phyloP scores from a whole-genome alignment of 2,888 invertebrate genomes.

The Ypsolopha sequella region DNA sequence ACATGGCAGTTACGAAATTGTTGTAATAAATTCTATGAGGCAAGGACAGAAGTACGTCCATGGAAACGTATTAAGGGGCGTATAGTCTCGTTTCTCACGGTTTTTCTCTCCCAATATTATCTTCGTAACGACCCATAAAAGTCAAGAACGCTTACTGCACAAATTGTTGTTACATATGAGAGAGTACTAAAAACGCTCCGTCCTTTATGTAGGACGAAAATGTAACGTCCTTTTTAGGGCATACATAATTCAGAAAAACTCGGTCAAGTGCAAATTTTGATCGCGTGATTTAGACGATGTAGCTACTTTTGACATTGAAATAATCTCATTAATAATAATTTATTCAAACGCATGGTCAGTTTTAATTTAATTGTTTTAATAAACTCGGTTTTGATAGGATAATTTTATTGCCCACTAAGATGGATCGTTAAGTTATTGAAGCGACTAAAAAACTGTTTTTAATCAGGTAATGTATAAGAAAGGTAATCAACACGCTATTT shows the following conservation, averaged over 20 bases:
- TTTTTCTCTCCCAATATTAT: conserved; percentile 35
- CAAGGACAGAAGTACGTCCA: conserved; percentile 13
- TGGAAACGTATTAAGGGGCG: conserved; percentile 20
- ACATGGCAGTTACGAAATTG: neutral
- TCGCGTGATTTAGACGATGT: no score
- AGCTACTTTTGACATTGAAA: no score
- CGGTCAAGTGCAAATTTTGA: no score
- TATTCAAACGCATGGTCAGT: no score
- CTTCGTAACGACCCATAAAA: conserved; percentile 49
- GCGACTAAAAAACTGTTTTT: no score
- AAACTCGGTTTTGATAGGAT: no score
- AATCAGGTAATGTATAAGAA: no score
- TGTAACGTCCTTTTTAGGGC: conserved; percentile 1
- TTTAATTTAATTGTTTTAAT: no score
- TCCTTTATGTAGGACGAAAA: conserved; percentile 3
- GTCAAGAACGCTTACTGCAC: conserved; percentile 39
- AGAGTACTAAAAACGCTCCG: neutral
- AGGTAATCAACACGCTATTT: no score
- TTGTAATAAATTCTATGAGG: conserved; percentile 3
- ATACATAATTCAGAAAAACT: conserved; percentile 1
- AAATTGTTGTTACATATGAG: conserved; percentile 20
- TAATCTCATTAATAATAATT: no score
- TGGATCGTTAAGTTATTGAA: no score
- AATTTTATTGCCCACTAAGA: no score
- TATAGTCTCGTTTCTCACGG: conserved; percentile 22